phyloP scores from a whole-genome alignment of 2,113 vertebrate species.

The Microtus montanus region DNA sequence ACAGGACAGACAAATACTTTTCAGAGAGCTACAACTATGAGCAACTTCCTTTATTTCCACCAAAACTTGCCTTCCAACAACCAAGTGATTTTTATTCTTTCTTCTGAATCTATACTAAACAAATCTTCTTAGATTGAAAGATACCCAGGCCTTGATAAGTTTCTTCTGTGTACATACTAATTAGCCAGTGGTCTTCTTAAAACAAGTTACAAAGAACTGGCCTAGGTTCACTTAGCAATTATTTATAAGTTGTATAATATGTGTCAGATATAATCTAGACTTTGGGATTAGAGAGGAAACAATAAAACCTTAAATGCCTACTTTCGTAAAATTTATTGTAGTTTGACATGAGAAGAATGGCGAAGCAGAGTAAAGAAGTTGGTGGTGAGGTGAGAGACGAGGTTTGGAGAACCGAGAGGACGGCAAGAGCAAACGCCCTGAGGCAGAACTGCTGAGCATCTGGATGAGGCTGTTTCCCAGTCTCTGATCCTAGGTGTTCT shows the following conservation, averaged over 20 bases:
- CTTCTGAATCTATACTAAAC: neutral
- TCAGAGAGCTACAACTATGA: conserved; percentile 16
- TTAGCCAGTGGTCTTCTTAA: neutral
- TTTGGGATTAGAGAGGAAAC: neutral
- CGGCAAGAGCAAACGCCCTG: neutral
- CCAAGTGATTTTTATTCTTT: neutral
- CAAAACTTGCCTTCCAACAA: neutral
- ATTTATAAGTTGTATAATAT: neutral
- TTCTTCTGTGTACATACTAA: neutral
- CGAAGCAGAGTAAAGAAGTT: neutral
- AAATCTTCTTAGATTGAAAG: neutral
- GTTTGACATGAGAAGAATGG: conserved; percentile 9
- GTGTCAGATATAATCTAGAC: neutral
- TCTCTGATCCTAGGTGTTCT: conserved; percentile 69
- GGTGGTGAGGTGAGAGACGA: neutral
- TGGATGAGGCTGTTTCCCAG: conserved; percentile 25
- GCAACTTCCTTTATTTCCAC: neutral
- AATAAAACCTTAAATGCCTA: neutral
- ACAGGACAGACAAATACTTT: conserved; percentile 30
- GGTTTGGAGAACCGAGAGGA: neutral
- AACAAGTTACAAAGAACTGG: conserved; percentile 19
- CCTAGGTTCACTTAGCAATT: neutral
- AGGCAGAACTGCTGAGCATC: neutral
- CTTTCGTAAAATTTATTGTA: neutral
- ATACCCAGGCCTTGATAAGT: neutral